phyloP scores from a whole-genome alignment of 1,140 invertebrate genomes.

The Dendroctonus ponderosae region DNA sequence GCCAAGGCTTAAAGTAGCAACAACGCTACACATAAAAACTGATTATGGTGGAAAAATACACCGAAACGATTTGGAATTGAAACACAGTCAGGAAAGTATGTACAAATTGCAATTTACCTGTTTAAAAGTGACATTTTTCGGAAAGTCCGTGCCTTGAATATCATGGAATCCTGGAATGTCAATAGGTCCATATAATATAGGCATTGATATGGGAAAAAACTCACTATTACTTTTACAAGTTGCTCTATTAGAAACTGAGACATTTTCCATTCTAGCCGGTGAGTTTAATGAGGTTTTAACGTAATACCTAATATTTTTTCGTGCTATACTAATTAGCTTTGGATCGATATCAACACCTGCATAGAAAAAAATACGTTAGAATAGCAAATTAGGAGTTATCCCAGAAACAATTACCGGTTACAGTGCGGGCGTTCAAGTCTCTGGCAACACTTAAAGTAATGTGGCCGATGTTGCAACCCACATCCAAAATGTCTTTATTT shows the following conservation, averaged over 20 bases:
- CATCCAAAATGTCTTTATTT: conserved; percentile 90
- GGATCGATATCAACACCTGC: conserved; percentile 94
- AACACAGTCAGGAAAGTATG: too few relatives aligned
- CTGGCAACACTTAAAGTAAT: conserved; percentile 85
- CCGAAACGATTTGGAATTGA: too few relatives aligned
- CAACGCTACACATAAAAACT: too few relatives aligned
- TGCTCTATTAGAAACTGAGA: conserved; percentile 12
- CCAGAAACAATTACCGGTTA: conserved; percentile 52
- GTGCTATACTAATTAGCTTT: conserved; percentile 78
- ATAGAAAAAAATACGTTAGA: conserved; percentile 1
- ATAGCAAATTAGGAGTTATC: neutral
- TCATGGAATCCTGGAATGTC: conserved; percentile 61
- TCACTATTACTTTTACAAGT: conserved; percentile 49
- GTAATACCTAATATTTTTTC: conserved; percentile 80
- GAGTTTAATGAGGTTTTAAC: conserved; percentile 54
- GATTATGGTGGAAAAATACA: too few relatives aligned
- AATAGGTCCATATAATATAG: conserved; percentile 77
- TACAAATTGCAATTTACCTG: conserved; percentile 77
- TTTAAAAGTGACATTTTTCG: conserved; percentile 82
- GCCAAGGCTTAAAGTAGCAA: too few relatives aligned
- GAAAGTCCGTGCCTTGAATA: conserved; percentile 64
- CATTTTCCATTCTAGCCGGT: conserved; percentile 28
- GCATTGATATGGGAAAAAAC: conserved; percentile 84
- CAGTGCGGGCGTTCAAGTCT: conserved; percentile 77
- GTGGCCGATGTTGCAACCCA: conserved; percentile 97